phyloP scores from a whole-genome alignment of 2,888 invertebrate genomes.

The Acronicta leporina region DNA sequence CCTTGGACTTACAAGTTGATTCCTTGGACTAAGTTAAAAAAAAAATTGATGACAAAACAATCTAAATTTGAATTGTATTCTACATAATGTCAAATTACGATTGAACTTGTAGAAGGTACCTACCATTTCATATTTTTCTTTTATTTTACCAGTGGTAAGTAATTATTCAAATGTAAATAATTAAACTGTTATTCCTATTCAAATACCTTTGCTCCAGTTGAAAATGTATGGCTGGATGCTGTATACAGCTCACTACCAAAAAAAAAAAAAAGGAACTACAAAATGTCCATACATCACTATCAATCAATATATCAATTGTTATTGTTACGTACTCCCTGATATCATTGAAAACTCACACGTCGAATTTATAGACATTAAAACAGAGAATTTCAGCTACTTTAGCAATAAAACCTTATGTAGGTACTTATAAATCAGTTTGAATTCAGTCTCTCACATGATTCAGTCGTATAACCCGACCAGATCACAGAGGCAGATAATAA shows the following conservation, averaged over 20 bases:
- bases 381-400: not conserved
- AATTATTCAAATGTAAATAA: no score
- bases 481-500: slow-evolving; percentile 18
- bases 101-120: no score
- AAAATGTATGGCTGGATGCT: no score
- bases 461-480: slow-evolving; percentile 34
- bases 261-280: no score
- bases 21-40: not conserved
- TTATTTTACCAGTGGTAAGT: no score
- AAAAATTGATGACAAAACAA: not conserved
- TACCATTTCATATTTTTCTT: no score
- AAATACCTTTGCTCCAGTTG: no score
- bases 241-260: no score
- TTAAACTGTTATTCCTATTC: no score
- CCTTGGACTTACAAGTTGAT: not conserved
- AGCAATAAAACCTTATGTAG: slow-evolving; percentile 25
- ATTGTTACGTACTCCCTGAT: no score
- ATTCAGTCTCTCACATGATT: slow-evolving; percentile 51
- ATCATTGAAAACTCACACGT: slow-evolving; percentile 1
- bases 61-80: not conserved
- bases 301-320: no score
- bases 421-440: slow-evolving; percentile 36
- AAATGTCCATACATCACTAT: no score
- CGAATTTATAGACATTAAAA: slow-evolving; percentile 29
- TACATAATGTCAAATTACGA: not conserved